Evolutionary conservation across 2,797 vertebrate genomes (phyloP).

Genomic region (Amblyraja radiata): DNA sequence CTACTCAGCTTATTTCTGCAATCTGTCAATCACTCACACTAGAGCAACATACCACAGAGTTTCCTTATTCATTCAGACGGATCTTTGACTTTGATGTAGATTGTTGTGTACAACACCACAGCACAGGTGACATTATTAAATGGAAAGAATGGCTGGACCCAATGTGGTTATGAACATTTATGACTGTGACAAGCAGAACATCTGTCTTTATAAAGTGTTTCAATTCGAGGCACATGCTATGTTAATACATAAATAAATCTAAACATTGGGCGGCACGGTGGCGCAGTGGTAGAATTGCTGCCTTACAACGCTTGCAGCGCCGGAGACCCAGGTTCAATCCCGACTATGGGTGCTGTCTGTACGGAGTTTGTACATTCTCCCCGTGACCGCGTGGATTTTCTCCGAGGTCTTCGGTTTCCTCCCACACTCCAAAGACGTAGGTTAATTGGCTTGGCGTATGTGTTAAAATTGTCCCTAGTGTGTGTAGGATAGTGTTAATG

Average conservation of each 20-base stretch:
- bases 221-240: constrained; percentile 2
- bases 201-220: not conserved
- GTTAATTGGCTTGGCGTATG: too few relatives aligned
- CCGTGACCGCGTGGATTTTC: too few relatives aligned
- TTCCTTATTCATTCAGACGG: not conserved
- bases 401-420: too few relatives aligned
- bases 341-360: too few relatives aligned
- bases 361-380: too few relatives aligned
- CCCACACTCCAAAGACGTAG: too few relatives aligned
- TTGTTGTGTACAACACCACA: not conserved
- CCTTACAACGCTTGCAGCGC: too few relatives aligned
- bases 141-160: not conserved
- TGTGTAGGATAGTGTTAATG: too few relatives aligned
- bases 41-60: not conserved
- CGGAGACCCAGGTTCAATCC: too few relatives aligned
- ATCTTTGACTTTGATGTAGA: not conserved
- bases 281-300: too few relatives aligned
- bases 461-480: too few relatives aligned
- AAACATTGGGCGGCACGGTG: not conserved
- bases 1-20: not conserved
- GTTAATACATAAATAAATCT: constrained; percentile 6
- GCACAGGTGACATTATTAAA: not conserved
- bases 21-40: not conserved
- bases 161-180: not conserved
- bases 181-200: not conserved